Base-by-base conservation (phyloP, 2,888 invertebrate species). In the Lingula anatina region DNA sequence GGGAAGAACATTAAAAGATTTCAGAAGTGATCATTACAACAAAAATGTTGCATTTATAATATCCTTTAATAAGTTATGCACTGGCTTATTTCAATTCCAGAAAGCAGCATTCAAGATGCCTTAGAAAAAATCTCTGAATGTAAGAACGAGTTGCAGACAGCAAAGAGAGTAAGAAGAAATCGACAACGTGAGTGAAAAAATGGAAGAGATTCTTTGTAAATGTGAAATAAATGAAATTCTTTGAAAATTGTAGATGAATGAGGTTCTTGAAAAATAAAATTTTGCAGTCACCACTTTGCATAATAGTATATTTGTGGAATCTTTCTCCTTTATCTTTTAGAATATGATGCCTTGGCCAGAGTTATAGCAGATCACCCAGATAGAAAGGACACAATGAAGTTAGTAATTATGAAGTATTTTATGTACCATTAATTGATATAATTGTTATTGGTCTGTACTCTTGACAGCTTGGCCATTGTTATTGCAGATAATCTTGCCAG, bases 301-400 rank as follows among this genome's bases (percentile, higher is more conserved):
- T n/a, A n/a, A n/a, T n/a, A n/a, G n/a, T n/a, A n/a, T n/a, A n/a
- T n/a, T n/a, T n/a, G n/a, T n/a, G n/a, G n/a, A n/a, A n/a, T n/a
- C n/a, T n/a, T n/a, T n/a, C n/a, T n/a, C n/a, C n/a, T n/a, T n/a
- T n/a, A 18, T 39, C 7, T 39, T n/a, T 39, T 18, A 78, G 91
- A 92, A 72, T 94, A 93, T 77, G 92, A 93, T 79, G 86, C 90
- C 15, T 70, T 94, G 27, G 92, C 93, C 0, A 89, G 89, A 73
- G 85, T 91, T 0, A 93, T 93, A 54, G 86, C 85, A 57, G 85
- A 87, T 64, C 90, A 93, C 71, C 92, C 92, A 0, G 90, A 91
- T 65, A 81, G 93, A 55, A 86, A 86, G 65, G 86, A 88, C 56
- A 66, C 65, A 24, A 49, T 63, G 25, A 54, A 51, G 51, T 64